Base-by-base conservation (phyloP, 1,140 invertebrate genomes). In the Euglossa dilemma region DNA sequence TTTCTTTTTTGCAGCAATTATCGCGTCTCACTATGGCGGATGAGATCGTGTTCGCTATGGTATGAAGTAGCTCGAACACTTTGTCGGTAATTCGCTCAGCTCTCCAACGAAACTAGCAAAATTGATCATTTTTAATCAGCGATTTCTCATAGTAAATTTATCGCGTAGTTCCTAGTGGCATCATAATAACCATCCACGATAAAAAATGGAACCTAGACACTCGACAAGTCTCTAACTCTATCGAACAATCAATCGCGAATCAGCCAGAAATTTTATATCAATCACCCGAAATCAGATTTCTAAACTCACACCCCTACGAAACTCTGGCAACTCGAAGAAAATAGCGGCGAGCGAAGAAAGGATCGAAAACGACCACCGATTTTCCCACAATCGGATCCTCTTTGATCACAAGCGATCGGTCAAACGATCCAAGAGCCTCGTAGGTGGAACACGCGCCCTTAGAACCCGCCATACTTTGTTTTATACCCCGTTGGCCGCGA, bases 381-480 rank as follows among this genome's bases (percentile, higher is more conserved):
- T 75, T 63, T 75, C 57, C 73, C 73, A 75, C 73, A 75, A 61
- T 47, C 28, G n/a, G 36, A 18, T 18, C 16, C 28, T 18, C 54
- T 59, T 57, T n/a, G 64, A 79, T 64, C 76, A n/a, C 47, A 25
- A 59, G 16, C 23, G 52, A 63, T 78, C n/a, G 18, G 16, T 3
- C 28, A 63, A 20, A 36, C 61, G 61, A 43, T 12, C 9, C 16
- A 14, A 43, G 20, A 20, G 20, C 43, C 20, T 67, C 80, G 71
- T 80, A 74, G 78, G 79, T 73, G 72, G 56, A 82, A 64, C 70
- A 70, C 73, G 82, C 82, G 82, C 83, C 72, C 76, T 75, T 76
- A 78, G 28, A 59, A 61, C 69, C 75, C 61, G 25, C 78, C 90
- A 87, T 91, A 91, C 89, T 86, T 92, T 91, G 90, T 91, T 91